These are phyloP conservation scores for Chelonia mydas DNA, from an alignment of 2,797 vertebrate genomes.

Conservation along the genomic window DNA sequence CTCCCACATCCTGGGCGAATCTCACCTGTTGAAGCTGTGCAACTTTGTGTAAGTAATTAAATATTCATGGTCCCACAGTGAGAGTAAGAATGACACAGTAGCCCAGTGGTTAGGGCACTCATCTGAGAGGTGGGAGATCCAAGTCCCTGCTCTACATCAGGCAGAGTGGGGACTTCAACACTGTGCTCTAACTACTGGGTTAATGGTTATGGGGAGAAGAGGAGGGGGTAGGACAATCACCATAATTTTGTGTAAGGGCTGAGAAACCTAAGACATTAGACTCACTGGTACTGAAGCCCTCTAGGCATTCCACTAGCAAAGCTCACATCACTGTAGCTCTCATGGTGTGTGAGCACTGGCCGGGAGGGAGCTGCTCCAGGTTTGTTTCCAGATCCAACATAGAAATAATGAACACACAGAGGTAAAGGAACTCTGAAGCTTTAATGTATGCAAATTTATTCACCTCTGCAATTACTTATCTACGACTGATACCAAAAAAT, in stretches of 20 bases:
- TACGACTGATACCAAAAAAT: constrained; percentile 81
- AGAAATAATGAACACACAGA: background rate
- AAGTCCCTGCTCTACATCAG: background rate
- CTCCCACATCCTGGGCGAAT: no score
- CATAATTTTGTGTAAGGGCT: no score
- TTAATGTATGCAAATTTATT: constrained; percentile 80
- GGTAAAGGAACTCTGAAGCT: constrained; percentile 57
- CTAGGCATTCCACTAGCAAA: no score
- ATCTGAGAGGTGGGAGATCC: background rate
- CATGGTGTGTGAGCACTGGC: background rate
- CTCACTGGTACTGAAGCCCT: no score
- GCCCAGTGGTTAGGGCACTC: background rate
- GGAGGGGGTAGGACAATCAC: no score
- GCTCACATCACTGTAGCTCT: no score
- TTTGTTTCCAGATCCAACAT: background rate
- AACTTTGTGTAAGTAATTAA: background rate
- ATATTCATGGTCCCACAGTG: background rate
- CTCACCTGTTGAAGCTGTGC: background rate
- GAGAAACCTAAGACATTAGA: no score
- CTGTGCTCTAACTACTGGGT: no score
- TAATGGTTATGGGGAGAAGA: no score
- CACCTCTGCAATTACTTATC: constrained; percentile 79
- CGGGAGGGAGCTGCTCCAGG: background rate
- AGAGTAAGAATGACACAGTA: background rate
- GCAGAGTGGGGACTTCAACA: no score